These are phyloP conservation scores for Gadopsis marmoratus DNA, from an alignment of 2,797 vertebrate species.

Conservation along the genomic window DNA sequence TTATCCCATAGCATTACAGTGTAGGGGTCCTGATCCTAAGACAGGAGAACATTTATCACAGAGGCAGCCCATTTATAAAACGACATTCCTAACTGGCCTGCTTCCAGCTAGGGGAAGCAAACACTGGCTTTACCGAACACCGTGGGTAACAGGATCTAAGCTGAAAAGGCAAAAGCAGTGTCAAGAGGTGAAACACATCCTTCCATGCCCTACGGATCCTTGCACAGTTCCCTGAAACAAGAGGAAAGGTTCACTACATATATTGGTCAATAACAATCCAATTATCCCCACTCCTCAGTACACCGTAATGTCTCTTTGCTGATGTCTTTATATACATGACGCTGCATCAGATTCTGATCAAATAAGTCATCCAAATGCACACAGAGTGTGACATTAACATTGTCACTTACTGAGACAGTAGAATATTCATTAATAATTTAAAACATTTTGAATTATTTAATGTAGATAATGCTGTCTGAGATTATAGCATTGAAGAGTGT, in stretches of 20 bases:
- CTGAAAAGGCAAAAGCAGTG: conserved; percentile 48
- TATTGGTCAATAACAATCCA: conserved; percentile 60
- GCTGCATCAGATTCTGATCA: conserved; percentile 51
- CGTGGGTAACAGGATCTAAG: conserved; percentile 45
- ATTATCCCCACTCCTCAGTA: conserved; percentile 24
- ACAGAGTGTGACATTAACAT: conserved; percentile 77
- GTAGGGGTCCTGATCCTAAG: conserved; percentile 68
- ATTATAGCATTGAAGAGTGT: conserved; percentile 62
- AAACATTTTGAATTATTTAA: conserved; percentile 79
- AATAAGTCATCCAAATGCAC: conserved; percentile 60
- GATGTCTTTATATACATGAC: conserved; percentile 28
- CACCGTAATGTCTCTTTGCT: conserved; percentile 40
- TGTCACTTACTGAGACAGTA: conserved; percentile 74
- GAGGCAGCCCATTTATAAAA: conserved; percentile 61
- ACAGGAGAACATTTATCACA: conserved; percentile 75
- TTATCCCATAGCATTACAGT: conserved; percentile 56
- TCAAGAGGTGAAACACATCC: conserved; percentile 59
- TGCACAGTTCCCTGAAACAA: conserved; percentile 46
- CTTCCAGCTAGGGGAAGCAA: conserved; percentile 51
- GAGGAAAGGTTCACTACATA: conserved; percentile 59
- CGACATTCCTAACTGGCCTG: conserved; percentile 61
- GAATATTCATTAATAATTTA: conserved; percentile 80
- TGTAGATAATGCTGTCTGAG: conserved; percentile 52
- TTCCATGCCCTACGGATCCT: conserved; percentile 40
- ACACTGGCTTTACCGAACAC: conserved; percentile 31